Evolutionary conservation across 2,888 invertebrate genomes (phyloP).

Genomic region (Cryptocephalus primarius): DNA sequence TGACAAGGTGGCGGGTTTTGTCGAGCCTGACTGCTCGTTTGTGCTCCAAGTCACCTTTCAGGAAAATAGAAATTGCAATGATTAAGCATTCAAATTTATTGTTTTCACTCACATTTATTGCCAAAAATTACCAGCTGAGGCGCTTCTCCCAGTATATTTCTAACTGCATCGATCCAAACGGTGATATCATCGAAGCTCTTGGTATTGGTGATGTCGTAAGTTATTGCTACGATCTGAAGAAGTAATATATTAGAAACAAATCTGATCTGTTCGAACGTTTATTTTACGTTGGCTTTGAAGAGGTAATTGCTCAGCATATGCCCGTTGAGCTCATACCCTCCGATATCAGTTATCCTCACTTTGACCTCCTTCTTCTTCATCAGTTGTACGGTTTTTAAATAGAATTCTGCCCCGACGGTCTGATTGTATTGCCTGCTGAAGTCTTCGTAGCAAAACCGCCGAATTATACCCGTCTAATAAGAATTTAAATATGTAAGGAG

Average conservation of each 20-base stretch:
- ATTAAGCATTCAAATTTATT: not conserved
- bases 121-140: conserved; percentile 41
- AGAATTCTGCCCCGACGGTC: conserved; percentile 64
- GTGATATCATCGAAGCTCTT: conserved; percentile 67
- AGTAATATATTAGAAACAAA: not conserved
- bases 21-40: conserved; percentile 57
- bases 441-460: conserved; percentile 56
- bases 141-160: conserved; percentile 37
- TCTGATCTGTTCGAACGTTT: not conserved
- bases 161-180: conserved; percentile 55
- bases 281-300: conserved; percentile 54
- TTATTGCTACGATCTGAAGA: conserved; percentile 59
- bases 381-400: conserved; percentile 50
- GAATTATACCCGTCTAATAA: conserved; percentile 51
- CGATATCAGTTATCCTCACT: conserved; percentile 74
- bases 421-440: conserved; percentile 50
- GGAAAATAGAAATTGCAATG: not conserved
- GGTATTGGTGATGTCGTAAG: conserved; percentile 74
- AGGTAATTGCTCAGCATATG: conserved; percentile 69
- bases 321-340: conserved; percentile 65
- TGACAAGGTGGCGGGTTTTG: conserved; percentile 51
- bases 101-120: conserved; percentile 49
- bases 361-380: conserved; percentile 49
- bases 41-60: conserved; percentile 54
- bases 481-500: not conserved